Conservation (phyloP, 2,113 vertebrate genomes). For the Cyprinus carpio region DNA sequence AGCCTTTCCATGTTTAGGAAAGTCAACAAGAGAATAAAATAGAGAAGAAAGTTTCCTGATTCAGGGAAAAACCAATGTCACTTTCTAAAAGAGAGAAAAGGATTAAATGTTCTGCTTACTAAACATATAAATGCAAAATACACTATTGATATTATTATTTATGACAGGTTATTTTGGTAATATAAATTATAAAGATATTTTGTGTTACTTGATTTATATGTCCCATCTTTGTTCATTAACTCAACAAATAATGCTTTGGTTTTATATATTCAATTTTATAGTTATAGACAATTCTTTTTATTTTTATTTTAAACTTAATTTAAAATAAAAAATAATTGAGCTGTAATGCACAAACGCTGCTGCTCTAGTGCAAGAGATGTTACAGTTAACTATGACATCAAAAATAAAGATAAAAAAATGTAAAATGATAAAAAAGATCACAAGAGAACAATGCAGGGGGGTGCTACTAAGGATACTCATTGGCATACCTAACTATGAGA, state of each 20-base stretch:
- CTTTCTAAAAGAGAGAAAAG: conserved; percentile 44
- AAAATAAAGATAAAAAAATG: neutral
- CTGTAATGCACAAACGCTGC: neutral
- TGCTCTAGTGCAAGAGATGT: neutral
- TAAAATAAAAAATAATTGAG: too few species aligned
- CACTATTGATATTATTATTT: conserved; percentile 18
- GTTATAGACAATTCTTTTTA: neutral
- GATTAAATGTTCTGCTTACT: conserved; percentile 30
- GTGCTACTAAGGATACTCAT: conserved; percentile 4
- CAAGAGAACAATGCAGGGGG: neutral
- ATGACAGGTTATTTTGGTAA: neutral
- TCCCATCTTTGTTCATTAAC: conserved; percentile 29
- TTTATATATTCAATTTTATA: conserved; percentile 28
- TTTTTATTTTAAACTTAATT: too few species aligned
- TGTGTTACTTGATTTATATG: conserved; percentile 24
- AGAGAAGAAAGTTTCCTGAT: conserved; percentile 18
- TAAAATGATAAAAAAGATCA: neutral
- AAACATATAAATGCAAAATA: conserved; percentile 41
- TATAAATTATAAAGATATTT: conserved; percentile 29
- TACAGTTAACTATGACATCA: conserved; percentile 18
- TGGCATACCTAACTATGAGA: neutral
- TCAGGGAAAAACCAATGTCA: conserved; percentile 47
- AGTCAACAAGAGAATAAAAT: neutral
- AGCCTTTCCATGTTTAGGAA: conserved; percentile 30
- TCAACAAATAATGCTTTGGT: conserved; percentile 46